phyloP scores from a whole-genome alignment of 92 coral and sea anemone genomes.

The Umimayanthus kanabou region DNA sequence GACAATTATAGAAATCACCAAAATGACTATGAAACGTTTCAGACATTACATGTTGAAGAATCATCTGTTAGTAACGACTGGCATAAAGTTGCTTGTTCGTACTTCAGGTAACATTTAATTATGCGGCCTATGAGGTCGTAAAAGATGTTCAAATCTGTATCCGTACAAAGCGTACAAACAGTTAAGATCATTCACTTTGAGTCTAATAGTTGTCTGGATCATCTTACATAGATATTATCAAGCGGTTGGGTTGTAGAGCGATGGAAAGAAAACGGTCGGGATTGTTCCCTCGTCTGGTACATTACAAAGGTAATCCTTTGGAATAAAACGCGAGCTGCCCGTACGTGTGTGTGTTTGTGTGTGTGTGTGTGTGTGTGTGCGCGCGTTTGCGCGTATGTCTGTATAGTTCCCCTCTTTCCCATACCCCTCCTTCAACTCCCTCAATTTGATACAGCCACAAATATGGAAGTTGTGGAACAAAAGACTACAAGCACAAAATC shows the following conservation, averaged over 20 bases:
- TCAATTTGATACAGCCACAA: too few species aligned
- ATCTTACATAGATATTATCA: conserved; percentile 70
- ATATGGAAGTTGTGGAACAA: too few species aligned
- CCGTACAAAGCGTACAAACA: not conserved
- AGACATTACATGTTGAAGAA: too few species aligned
- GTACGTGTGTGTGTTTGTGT: not conserved
- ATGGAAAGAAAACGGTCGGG: conserved; percentile 64
- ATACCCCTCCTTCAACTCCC: not conserved
- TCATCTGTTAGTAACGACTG: too few species aligned
- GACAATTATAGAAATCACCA: too few species aligned
- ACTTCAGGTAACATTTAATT: too few species aligned
- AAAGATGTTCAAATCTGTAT: too few species aligned
- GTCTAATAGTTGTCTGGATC: not conserved
- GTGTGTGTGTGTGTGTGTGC: not conserved
- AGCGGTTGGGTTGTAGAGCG: conserved; percentile 99
- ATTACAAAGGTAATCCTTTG: conserved; percentile 77
- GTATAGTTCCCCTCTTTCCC: not conserved
- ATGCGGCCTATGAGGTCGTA: too few species aligned
- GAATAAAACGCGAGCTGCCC: not conserved
- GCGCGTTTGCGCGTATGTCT: too few species aligned
- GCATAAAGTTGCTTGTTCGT: too few species aligned
- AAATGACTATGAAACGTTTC: too few species aligned
- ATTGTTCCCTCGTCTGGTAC: conserved; percentile 88
- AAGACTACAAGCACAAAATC: too few species aligned
- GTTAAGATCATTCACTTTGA: not conserved